Evolutionary conservation across 2,888 invertebrate genomes (phyloP).

Genomic region (Lutraria lutraria): DNA sequence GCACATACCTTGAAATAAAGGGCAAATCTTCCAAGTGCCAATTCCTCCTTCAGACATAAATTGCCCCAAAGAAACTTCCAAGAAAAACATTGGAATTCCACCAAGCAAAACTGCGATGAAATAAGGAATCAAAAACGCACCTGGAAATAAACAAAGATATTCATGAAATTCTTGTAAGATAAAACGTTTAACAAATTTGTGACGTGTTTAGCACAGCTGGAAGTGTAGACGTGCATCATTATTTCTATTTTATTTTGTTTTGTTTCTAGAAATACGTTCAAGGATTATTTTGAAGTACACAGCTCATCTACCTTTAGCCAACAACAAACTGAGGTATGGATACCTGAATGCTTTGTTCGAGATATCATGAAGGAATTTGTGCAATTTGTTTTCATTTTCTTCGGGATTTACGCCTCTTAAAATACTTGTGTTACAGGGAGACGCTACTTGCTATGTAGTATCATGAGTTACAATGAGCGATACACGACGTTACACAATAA

Average conservation of each 20-base stretch:
- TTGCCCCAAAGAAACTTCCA: slow-evolving; percentile 97
- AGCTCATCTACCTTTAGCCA: too few species aligned
- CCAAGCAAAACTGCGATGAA: slow-evolving; percentile 95
- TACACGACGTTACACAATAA: too few species aligned
- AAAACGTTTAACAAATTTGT: neutral
- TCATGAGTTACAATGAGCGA: too few species aligned
- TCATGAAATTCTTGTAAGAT: neutral
- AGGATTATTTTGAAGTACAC: neutral
- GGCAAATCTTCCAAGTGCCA: slow-evolving; percentile 94
- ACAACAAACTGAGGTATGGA: too few species aligned
- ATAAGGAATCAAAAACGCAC: slow-evolving; percentile 97
- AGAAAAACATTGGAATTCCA: slow-evolving; percentile 96
- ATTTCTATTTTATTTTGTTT: neutral
- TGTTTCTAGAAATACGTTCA: neutral
- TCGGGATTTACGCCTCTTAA: too few species aligned
- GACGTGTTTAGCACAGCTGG: neutral
- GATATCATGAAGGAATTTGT: too few species aligned
- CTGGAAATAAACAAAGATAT: slow-evolving; percentile 69
- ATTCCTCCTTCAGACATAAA: slow-evolving; percentile 97
- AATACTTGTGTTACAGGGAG: too few species aligned
- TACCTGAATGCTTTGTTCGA: too few species aligned
- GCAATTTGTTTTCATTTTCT: too few species aligned
- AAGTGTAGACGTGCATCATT: neutral
- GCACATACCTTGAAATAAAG: slow-evolving; percentile 91
- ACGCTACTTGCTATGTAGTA: too few species aligned